Percentiles rank a stretch among this genome's conserved stretches.
These are phyloP conservation scores for Sinocyclocheilus anshuiensis DNA, from an alignment of 2,113 vertebrate genomes.

Conservation along the genomic window DNA sequence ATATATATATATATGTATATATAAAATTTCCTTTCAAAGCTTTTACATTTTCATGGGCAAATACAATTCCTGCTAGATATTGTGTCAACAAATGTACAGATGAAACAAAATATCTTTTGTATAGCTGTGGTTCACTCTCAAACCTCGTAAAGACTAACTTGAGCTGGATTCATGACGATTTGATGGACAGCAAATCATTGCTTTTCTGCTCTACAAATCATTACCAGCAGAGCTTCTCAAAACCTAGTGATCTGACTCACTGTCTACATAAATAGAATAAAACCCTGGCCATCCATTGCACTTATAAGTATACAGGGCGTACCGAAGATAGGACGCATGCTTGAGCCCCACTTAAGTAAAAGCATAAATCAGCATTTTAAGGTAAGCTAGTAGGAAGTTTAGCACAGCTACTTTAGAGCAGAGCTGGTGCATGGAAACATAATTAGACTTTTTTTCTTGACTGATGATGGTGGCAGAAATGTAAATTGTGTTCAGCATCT, in stretches of 20 bases:
- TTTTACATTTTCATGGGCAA: no score
- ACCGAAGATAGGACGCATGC: neutral
- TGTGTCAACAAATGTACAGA: no score
- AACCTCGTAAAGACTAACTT: no score
- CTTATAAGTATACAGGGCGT: no score
- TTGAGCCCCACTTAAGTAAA: neutral
- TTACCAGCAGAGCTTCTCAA: neutral
- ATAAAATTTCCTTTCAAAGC: no score
- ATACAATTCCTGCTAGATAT: no score
- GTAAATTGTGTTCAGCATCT: constrained; percentile 68
- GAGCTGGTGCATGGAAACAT: constrained; percentile 69
- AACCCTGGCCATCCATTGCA: neutral
- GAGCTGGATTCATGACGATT: neutral
- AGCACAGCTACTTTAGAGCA: constrained; percentile 43
- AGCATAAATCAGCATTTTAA: constrained; percentile 5
- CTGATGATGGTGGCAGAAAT: constrained; percentile 68
- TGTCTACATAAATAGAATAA: neutral
- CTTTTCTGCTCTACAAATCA: neutral
- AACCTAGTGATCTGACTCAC: neutral
- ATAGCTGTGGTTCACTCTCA: no score
- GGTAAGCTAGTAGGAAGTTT: neutral
- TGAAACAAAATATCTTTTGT: no score
- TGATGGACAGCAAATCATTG: neutral
- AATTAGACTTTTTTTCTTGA: constrained; percentile 67
- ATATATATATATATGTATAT: no score